These are phyloP conservation scores for Brachypodius melanocephalos DNA, from an alignment of 2,113 vertebrate genomes.

Conservation along the genomic window DNA sequence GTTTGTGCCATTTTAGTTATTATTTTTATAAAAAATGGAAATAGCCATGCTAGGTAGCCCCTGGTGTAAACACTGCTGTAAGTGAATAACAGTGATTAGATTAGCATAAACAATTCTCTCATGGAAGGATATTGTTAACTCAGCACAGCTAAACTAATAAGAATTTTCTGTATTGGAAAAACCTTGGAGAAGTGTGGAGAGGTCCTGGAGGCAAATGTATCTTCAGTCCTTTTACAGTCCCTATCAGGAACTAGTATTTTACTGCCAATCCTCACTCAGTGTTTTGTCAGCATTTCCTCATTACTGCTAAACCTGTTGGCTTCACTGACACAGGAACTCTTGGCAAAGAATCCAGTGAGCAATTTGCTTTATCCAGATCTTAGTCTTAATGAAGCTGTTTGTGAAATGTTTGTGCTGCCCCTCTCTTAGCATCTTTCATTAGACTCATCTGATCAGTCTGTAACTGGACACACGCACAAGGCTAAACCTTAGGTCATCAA, in stretches of 20 bases:
- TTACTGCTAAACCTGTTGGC: neutral
- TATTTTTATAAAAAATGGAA: neutral
- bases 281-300: neutral
- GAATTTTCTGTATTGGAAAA: neutral
- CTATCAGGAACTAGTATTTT: neutral
- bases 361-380: neutral
- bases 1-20: neutral
- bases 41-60: neutral
- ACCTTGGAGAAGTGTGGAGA: neutral
- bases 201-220: neutral
- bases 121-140: neutral
- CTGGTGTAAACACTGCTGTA: neutral
- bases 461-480: fast-evolving
- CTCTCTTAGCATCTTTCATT: neutral
- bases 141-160: neutral
- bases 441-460: neutral
- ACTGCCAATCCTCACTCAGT: neutral
- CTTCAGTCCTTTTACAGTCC: neutral
- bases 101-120: neutral
- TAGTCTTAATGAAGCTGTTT: neutral
- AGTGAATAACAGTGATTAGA: neutral
- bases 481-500: fast-evolving
- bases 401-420: neutral
- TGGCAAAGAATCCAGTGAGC: neutral
- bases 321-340: neutral